Conservation (phyloP, 2,797 vertebrate species). For the Sandelia bainsii region DNA sequence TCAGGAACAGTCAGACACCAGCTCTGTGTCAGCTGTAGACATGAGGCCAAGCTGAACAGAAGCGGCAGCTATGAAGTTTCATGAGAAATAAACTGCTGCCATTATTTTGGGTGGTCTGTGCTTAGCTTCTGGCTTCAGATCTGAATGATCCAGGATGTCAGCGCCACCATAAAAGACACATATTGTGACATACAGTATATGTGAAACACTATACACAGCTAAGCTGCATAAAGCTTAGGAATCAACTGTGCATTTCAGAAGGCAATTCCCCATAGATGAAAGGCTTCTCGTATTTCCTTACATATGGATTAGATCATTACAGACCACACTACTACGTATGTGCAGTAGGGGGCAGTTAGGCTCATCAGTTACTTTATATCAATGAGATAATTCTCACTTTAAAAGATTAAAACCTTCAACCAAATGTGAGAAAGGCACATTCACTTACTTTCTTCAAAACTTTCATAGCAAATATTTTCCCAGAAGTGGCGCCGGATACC, state of each 20-base stretch:
- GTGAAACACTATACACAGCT: conserved; percentile 20
- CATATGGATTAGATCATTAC: conserved; percentile 14
- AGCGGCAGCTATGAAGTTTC: conserved; percentile 52
- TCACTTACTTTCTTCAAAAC: conserved; percentile 94
- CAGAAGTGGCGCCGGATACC: conserved; percentile 90
- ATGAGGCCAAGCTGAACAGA: conserved; percentile 49
- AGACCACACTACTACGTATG: not conserved
- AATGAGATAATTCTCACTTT: not conserved
- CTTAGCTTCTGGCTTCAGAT: conserved; percentile 27
- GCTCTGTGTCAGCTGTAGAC: conserved; percentile 47
- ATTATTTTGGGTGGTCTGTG: conserved; percentile 51
- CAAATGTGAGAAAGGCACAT: not conserved
- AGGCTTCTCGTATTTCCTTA: conserved; percentile 7
- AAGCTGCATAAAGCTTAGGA: conserved; percentile 5
- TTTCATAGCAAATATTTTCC: conserved; percentile 98
- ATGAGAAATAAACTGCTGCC: conserved; percentile 34
- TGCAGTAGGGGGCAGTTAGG: conserved; percentile 15
- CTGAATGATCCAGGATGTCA: conserved; percentile 29
- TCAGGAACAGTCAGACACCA: conserved; percentile 22
- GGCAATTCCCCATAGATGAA: conserved; percentile 4
- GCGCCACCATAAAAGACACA: conserved; percentile 30
- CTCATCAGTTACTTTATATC: not conserved
- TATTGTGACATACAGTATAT: conserved; percentile 8
- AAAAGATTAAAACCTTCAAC: not conserved
- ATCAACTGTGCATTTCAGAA: conserved; percentile 12